Evolutionary conservation across 2,113 vertebrate species (phyloP).

Genomic region (Thamnaconus septentrionalis): DNA sequence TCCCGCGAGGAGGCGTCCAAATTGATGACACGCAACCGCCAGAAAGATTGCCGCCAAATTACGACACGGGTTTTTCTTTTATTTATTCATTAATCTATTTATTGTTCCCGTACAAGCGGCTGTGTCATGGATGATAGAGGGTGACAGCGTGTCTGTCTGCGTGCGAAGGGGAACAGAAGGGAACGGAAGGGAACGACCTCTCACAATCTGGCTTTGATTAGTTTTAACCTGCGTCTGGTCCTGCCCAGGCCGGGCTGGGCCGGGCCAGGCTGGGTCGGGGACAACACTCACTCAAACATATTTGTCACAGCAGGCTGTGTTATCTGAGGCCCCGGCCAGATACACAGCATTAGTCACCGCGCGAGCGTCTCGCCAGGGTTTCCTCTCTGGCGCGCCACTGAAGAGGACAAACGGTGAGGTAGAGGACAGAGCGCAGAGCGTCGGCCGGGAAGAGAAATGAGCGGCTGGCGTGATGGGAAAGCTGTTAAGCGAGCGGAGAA

Average conservation of each 20-base stretch:
- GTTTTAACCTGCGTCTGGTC: constrained; percentile 17
- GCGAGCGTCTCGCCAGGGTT: constrained; percentile 81
- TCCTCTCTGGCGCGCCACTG: constrained; percentile 79
- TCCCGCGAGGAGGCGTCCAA: constrained; percentile 15
- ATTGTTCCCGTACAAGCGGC: constrained; percentile 8
- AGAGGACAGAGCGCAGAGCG: constrained; percentile 48
- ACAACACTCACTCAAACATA: constrained; percentile 57
- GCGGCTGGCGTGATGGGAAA: background rate
- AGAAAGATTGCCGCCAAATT: constrained; percentile 26
- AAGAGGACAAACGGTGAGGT: constrained; percentile 52
- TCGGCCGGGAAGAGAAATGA: background rate
- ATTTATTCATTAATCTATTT: background rate
- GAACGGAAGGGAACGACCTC: constrained; percentile 13
- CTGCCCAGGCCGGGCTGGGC: constrained; percentile 37
- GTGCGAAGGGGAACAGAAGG: constrained; percentile 30
- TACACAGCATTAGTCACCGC: constrained; percentile 79
- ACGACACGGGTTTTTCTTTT: no score
- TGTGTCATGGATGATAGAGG: constrained; percentile 27
- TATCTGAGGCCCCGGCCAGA: constrained; percentile 58
- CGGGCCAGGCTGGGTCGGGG: constrained; percentile 53
- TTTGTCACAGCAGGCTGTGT: constrained; percentile 74
- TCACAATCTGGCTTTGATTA: constrained; percentile 13
- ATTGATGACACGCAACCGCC: constrained; percentile 8
- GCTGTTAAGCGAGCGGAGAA: background rate
- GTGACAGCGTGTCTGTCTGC: constrained; percentile 20